A percentile compares a stretch with the other conserved stretches of the same genome.
Evolutionary conservation across 1,140 invertebrate genomes (phyloP).

Genomic region (Anthonomus grandis): DNA sequence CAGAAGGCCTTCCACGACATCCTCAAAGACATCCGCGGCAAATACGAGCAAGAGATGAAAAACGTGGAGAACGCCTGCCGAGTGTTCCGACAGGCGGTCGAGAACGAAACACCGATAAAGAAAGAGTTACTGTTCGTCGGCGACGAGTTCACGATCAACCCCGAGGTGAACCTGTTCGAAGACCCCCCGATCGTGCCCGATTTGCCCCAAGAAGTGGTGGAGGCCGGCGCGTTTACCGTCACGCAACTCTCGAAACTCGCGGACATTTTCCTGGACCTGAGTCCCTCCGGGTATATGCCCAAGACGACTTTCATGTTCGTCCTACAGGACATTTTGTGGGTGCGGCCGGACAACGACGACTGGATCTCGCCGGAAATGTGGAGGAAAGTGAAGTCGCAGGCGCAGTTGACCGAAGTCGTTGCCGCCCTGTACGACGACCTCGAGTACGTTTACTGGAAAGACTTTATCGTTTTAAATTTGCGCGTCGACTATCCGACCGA

Average conservation of each 20-base stretch:
- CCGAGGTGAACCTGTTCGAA: slow-evolving; percentile 24
- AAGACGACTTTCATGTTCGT: slow-evolving; percentile 54
- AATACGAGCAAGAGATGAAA: slow-evolving; percentile 54
- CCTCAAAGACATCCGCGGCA: slow-evolving; percentile 49
- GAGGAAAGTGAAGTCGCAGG: slow-evolving; percentile 50
- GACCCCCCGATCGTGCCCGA: slow-evolving; percentile 27
- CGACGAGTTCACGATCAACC: slow-evolving; percentile 31
- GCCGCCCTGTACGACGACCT: slow-evolving; percentile 51
- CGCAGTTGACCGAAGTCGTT: slow-evolving; percentile 51
- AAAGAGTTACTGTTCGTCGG: slow-evolving; percentile 33
- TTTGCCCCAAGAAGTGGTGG: slow-evolving; percentile 33
- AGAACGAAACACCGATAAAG: slow-evolving; percentile 47
- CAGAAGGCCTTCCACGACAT: slow-evolving; percentile 49
- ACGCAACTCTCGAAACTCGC: slow-evolving; percentile 52
- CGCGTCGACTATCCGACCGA: slow-evolving; percentile 53
- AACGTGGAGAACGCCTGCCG: slow-evolving; percentile 54
- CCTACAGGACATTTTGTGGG: slow-evolving; percentile 56
- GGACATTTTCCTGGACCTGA: slow-evolving; percentile 52
- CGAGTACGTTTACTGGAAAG: slow-evolving; percentile 57
- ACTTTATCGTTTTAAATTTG: slow-evolving; percentile 59
- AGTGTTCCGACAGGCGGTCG: slow-evolving; percentile 56
- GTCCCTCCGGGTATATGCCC: slow-evolving; percentile 53
- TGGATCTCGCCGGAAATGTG: slow-evolving; percentile 50
- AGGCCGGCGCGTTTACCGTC: slow-evolving; percentile 51
- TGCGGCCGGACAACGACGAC: slow-evolving; percentile 49